phyloP scores from a whole-genome alignment of 2,888 invertebrate genomes.

The Ptycholaimellus sp. region DNA sequence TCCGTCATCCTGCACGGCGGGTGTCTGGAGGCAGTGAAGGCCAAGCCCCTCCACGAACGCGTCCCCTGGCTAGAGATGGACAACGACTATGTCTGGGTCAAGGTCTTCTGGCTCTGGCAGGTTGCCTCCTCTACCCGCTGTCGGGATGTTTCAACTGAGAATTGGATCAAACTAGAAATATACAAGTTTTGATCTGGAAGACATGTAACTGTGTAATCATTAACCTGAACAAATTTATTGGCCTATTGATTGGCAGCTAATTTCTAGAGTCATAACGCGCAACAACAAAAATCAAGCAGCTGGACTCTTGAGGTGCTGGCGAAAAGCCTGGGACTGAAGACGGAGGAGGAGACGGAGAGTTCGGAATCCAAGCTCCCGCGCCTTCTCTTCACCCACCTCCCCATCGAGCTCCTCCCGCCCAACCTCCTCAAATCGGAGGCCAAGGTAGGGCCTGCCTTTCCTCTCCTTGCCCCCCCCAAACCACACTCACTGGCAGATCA shows the following conservation, averaged over 20 bases:
- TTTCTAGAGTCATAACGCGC: too few relatives aligned
- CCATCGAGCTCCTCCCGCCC: constrained; percentile 12
- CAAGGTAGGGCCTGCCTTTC: constrained; percentile 3
- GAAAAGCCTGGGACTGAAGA: background rate
- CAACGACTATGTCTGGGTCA: constrained; percentile 9
- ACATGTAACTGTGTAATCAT: too few relatives aligned
- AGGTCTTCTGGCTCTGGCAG: constrained; percentile 5
- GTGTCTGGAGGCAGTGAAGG: constrained; percentile 21
- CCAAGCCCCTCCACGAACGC: constrained; percentile 19
- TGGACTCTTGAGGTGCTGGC: background rate
- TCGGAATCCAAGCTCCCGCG: constrained; percentile 2
- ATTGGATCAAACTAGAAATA: too few relatives aligned
- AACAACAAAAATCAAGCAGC: too few relatives aligned
- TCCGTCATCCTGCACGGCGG: constrained; percentile 27
- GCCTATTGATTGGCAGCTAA: too few relatives aligned
- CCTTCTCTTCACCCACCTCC: constrained; percentile 11
- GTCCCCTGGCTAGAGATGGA: constrained; percentile 17
- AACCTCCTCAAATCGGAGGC: constrained; percentile 8
- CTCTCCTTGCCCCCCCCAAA: background rate
- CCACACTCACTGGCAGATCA: constrained; percentile 17
- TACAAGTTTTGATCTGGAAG: too few relatives aligned
- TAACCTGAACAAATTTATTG: too few relatives aligned
- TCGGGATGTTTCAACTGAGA: too few relatives aligned
- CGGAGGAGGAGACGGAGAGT: constrained; percentile 1
- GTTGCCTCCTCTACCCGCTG: background rate